Base-by-base conservation (phyloP, 1,140 invertebrate genomes). In the Musca vetustissima region DNA sequence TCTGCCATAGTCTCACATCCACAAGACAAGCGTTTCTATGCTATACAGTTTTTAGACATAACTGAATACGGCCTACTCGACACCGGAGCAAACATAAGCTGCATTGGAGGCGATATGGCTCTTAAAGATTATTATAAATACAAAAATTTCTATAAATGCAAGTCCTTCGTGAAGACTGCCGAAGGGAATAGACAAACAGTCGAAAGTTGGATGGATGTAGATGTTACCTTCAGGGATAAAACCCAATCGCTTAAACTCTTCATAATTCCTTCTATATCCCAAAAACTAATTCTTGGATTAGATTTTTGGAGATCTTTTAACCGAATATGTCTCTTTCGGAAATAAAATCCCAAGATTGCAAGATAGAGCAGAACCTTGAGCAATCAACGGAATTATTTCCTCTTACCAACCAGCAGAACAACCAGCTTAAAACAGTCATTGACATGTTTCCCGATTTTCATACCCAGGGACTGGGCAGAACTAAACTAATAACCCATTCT, bases 241-340 rank as follows among this genome's bases (percentile, higher is more conserved):
- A 17, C 15, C 8, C n/a, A 64, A 47, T 9, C 36, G 8, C 17
- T 70, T 0, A 55, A 49, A 22, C 15, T 70, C 9, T 66, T 25
- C 17, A 32, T 59, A 1, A 53, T 49, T 22, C 64, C 64, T 15
- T 70, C 69, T 11, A 17, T 70, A 28, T 14, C 22, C 0, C 66
- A 70, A 25, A 28, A 52, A 15, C 9, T 70, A n/a, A 70, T 70
- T 55, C 22, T 67, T 11, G 69, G 64, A 9, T 19, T 70, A 25
- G 55, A 70, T 48, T 66, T 70, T 25, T 67, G 53, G 64, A 67
- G 48, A 66, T 25, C 36, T 48, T 67, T 70, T 22, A 32, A 17
- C 17, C 28, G 66, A 50, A 13, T 32, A 1, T n/a, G 1, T 6
- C n/a, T 14, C 19, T 25, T 61, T 53, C 50, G 4, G 50, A 53